phyloP scores from a whole-genome alignment of 2,797 vertebrate species.

The Pangasius sanitwongsei region DNA sequence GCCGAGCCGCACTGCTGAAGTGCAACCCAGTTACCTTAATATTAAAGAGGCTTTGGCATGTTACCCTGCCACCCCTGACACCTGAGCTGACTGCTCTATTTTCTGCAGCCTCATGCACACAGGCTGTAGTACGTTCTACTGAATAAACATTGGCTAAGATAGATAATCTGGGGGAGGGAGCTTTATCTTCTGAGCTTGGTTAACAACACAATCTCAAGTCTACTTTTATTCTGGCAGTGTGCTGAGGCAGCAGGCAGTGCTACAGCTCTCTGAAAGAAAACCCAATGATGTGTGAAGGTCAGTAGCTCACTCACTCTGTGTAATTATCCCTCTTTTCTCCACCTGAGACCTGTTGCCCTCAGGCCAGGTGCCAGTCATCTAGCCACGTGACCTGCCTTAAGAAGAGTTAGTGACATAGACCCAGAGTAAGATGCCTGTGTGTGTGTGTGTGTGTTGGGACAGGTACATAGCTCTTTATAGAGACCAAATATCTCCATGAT shows the following conservation, averaged over 20 bases:
- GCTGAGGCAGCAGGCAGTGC: constrained; percentile 2
- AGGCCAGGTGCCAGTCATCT: constrained; percentile 36
- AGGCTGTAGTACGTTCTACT: constrained; percentile 26
- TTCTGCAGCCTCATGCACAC: constrained; percentile 38
- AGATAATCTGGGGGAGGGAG: constrained; percentile 29
- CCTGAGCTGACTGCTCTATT: constrained; percentile 30
- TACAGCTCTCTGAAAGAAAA: constrained; percentile 11
- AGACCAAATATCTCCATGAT: neutral
- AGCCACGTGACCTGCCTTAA: constrained; percentile 23
- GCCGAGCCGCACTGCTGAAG: constrained; percentile 25
- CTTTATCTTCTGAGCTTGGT: constrained; percentile 35
- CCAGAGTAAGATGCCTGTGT: neutral
- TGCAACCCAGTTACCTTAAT: constrained; percentile 37
- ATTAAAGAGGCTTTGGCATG: constrained; percentile 40
- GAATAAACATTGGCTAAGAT: constrained; percentile 42
- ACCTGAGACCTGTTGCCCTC: constrained; percentile 43
- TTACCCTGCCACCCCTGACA: constrained; percentile 25
- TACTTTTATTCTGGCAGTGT: constrained; percentile 29
- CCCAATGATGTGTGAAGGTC: constrained; percentile 48
- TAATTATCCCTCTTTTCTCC: constrained; percentile 31
- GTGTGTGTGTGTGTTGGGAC: neutral
- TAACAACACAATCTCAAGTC: constrained; percentile 35
- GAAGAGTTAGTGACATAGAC: neutral
- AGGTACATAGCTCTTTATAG: neutral
- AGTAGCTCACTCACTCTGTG: constrained; percentile 14